Percentiles rank a stretch among this genome's conserved stretches.
These are phyloP conservation scores for Brachionus paranguensis DNA, from an alignment of 1,140 invertebrate genomes.

Conservation along the genomic window DNA sequence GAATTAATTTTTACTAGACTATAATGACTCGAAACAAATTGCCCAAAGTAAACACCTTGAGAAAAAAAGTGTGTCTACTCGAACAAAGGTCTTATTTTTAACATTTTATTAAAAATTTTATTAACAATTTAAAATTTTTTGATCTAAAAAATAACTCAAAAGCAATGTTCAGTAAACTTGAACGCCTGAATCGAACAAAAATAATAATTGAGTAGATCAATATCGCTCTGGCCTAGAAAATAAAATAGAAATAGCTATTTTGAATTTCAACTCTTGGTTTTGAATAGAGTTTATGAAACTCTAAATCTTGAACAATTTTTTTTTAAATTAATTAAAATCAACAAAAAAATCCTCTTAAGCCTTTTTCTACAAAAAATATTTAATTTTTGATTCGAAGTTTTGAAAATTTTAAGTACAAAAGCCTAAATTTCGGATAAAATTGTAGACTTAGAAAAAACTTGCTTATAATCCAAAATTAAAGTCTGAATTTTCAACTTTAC, in stretches of 20 bases:
- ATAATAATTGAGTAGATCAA: neutral
- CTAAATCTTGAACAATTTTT: neutral
- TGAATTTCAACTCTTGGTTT: neutral
- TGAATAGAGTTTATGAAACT: neutral
- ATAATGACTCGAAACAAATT: neutral
- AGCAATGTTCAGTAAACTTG: neutral
- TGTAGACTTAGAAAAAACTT: neutral
- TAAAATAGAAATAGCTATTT: neutral
- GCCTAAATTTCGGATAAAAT: neutral
- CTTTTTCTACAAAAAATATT: slow-evolving; percentile 22
- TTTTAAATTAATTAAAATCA: slow-evolving; percentile 4
- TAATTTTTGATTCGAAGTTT: slow-evolving; percentile 13
- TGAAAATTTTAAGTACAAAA: neutral
- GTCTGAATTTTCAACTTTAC: neutral
- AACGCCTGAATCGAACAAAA: neutral
- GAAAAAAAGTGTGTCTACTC: slow-evolving; percentile 3
- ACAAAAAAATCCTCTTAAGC: neutral
- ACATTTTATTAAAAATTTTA: neutral
- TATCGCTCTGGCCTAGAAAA: neutral
- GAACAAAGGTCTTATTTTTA: slow-evolving; percentile 15
- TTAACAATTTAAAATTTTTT: neutral
- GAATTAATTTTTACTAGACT: neutral
- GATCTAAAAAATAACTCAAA: neutral
- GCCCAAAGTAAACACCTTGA: neutral
- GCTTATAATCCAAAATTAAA: neutral